Base-by-base conservation (phyloP, 2,797 vertebrate species). In the Leptoclinus maculatus region DNA sequence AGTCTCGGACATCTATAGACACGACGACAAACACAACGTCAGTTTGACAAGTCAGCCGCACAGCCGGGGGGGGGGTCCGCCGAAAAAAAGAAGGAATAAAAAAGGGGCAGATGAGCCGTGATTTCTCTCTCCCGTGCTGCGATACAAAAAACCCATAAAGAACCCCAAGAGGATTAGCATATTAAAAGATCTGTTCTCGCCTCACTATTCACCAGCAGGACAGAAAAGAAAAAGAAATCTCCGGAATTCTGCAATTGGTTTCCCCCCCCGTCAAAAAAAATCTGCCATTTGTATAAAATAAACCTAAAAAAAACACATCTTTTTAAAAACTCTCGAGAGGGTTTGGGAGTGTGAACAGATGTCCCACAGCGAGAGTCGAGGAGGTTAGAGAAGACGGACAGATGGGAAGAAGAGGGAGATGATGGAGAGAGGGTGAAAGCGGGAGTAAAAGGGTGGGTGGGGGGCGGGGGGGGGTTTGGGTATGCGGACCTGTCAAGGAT, bases 401-500 rank as follows among this genome's bases (percentile, higher is more conserved):
- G 88, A 89, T 84, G 81, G 79, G 76, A 73, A 29, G 66, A 72
- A 78, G 71, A 74, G 68, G 66, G 84, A 71, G 64, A 64, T 65
- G 87, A 85, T 43, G 74, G 59, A 65, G 65, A 60, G 73, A 36
- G 66, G 59, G 65, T 82, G 65, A 72, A 56, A 62, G 29, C 3
- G 0, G 64, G 47, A 29, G 53, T 8, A 13, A n/a, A 57, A 7
- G 43, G 67, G 29, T 45, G 68, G 63, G 76, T 3, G 47, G 67
- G 23, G 45, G 65, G 62, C 76, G 23, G 23, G 29, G 41, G 71
- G 51, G 19, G 78, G 79, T 74, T 58, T 68, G 85, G 29, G 71
- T 39, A 78, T 14, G 86, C 95, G 0, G 93, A 99, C 98, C 97
- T 98, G 94, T 99, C 98, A 84, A 99, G 92, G 91, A 99, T 97